Conservation (phyloP, 2,797 vertebrate genomes). For the Paedocypris micromegethes region DNA sequence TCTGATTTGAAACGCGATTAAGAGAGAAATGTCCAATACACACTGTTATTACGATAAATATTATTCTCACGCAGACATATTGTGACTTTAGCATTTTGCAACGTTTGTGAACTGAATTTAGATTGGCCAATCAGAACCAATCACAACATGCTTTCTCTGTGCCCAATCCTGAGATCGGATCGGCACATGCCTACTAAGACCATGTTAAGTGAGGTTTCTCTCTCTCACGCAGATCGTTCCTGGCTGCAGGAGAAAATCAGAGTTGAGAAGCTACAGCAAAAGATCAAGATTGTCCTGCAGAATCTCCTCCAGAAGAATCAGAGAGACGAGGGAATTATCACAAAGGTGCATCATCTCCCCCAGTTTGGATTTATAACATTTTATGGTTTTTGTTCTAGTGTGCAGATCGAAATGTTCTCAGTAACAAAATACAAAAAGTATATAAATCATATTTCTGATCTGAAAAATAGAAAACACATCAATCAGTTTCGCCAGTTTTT, state of each 20-base stretch:
- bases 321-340: constrained; percentile 82
- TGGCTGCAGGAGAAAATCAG: constrained; percentile 91
- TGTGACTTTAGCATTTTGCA: too few relatives aligned
- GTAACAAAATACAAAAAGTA: too few relatives aligned
- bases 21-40: too few relatives aligned
- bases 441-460: too few relatives aligned
- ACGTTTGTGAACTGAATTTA: too few relatives aligned
- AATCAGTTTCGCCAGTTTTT: too few relatives aligned
- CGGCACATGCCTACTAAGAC: not conserved
- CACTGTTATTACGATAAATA: too few relatives aligned
- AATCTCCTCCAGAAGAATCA: constrained; percentile 87
- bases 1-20: too few relatives aligned
- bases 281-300: constrained; percentile 84
- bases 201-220: constrained; percentile 61
- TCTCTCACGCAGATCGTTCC: constrained; percentile 77
- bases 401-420: not conserved
- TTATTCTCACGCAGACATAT: too few relatives aligned
- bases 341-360: constrained; percentile 69
- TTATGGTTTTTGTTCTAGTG: too few relatives aligned
- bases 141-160: not conserved
- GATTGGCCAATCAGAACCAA: too few relatives aligned
- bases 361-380: not conserved
- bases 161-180: not conserved
- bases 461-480: too few relatives aligned
- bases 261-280: constrained; percentile 89